Conservation (phyloP, 2,113 vertebrate species). For the Bufo bufo region DNA sequence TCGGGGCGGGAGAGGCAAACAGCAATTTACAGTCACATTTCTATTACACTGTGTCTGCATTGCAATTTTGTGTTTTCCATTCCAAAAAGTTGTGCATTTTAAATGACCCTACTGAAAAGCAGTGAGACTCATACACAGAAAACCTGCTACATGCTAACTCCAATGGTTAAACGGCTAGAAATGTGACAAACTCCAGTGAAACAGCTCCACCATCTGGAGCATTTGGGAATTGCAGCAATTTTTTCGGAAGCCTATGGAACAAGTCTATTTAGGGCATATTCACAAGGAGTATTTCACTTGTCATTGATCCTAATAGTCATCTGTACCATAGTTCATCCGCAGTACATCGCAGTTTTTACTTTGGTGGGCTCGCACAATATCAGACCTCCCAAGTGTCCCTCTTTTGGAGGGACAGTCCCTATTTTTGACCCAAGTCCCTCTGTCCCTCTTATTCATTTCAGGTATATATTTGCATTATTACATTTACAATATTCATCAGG, state of each 20-base stretch:
- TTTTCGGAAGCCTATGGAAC: neutral
- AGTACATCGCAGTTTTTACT: too few species aligned
- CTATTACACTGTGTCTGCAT: neutral
- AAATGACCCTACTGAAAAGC: neutral
- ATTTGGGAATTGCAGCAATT: conserved; percentile 60
- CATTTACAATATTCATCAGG: too few species aligned
- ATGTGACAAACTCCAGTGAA: conserved; percentile 59
- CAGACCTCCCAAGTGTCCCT: too few species aligned
- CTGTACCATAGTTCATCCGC: too few species aligned
- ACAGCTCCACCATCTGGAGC: conserved; percentile 69
- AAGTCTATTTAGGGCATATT: neutral
- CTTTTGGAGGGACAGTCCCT: too few species aligned
- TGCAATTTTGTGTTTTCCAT: neutral
- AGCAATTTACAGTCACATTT: neutral
- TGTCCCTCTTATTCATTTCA: too few species aligned
- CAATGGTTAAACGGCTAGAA: neutral
- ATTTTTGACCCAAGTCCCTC: too few species aligned
- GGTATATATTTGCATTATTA: too few species aligned
- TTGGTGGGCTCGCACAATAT: too few species aligned
- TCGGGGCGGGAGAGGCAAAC: neutral
- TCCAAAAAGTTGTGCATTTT: neutral
- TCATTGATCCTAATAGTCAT: too few species aligned
- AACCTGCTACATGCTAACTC: neutral
- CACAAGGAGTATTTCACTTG: too few species aligned
- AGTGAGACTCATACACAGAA: neutral